These are phyloP conservation scores for Aethina tumida DNA, from an alignment of 1,140 invertebrate genomes.

Conservation along the genomic window DNA sequence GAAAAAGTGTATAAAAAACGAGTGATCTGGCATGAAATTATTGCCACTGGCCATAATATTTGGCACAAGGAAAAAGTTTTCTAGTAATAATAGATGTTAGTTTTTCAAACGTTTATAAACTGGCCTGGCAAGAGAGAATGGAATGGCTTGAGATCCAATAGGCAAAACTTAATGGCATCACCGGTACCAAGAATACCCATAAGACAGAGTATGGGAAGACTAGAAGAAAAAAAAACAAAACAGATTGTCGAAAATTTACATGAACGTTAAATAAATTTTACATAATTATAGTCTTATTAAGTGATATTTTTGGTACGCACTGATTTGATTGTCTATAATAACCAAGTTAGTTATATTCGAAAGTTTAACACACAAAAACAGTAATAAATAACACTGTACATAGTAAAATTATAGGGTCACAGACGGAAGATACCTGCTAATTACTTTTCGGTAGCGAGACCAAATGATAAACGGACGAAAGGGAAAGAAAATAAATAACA, in stretches of 20 bases:
- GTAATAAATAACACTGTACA: neutral
- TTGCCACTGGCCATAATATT: slow-evolving; percentile 27
- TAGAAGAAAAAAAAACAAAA: too few relatives aligned
- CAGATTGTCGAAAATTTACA: too few relatives aligned
- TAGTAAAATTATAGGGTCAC: neutral
- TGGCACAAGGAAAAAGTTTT: slow-evolving; percentile 25
- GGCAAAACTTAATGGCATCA: slow-evolving; percentile 14
- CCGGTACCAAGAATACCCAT: neutral
- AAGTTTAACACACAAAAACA: neutral
- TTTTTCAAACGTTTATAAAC: slow-evolving; percentile 11
- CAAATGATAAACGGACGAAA: slow-evolving; percentile 1
- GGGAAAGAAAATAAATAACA: slow-evolving; percentile 2
- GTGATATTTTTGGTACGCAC: too few relatives aligned
- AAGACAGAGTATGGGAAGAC: too few relatives aligned
- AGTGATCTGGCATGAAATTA: slow-evolving; percentile 19
- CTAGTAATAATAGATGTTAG: slow-evolving; percentile 12
- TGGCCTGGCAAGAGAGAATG: slow-evolving; percentile 16
- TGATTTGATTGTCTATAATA: too few relatives aligned
- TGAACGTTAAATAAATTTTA: too few relatives aligned
- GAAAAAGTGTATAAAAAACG: slow-evolving; percentile 20
- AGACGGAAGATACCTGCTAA: neutral
- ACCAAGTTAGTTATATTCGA: too few relatives aligned
- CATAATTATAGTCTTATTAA: too few relatives aligned
- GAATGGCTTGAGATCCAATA: slow-evolving; percentile 12
- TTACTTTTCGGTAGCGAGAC: neutral